Base-by-base conservation (phyloP, 2,797 vertebrate species). In the Pseudomugil tenellus region DNA sequence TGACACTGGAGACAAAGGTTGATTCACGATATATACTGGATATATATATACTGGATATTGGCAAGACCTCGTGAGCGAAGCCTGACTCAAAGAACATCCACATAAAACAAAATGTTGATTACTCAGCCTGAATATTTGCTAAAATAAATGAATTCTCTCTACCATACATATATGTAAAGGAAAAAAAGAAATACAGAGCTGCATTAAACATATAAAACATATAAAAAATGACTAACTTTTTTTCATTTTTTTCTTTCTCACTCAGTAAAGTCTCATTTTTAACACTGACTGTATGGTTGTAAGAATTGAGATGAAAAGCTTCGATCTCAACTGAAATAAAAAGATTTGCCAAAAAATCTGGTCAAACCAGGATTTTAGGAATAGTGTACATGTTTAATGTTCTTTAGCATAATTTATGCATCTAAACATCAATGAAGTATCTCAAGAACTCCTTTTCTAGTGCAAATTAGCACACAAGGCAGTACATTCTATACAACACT, bases 391-490 rank as follows among this genome's bases (percentile, higher is more conserved):
- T 29, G 56, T 67, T 69, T 75, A 28, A 9, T 41, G 16, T 46
- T 74, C 66, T 76, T 80, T 67, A 77, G 64, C 62, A 62, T 57
- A 67, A 21, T 58, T 54, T 84, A 76, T 54, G 2, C 35, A 61
- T 55, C 72, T 80, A 49, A 62, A 79, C 72, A 80, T 76, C 64
- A 51, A 71, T 41, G 54, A 82, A 86, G 79, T 63, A 66, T 75
- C 59, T 83, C 55, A 77, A 88, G 62, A 85, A 68, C 73, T 88
- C 43, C 76, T 77, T 76, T 62, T 62, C n/a, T 67, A 84, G 92
- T 93, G 92, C 91, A 93, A 93, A 92, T 64, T 52, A 83, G 82
- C 82, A 86, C 81, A 72, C 58, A 41, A 81, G 65, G 70, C 84
- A 87, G 79, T 80, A 89, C 77, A 89, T 87, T 88, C 85, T 76